phyloP scores from a whole-genome alignment of 2,113 vertebrate genomes.

The Tichodroma muraria region DNA sequence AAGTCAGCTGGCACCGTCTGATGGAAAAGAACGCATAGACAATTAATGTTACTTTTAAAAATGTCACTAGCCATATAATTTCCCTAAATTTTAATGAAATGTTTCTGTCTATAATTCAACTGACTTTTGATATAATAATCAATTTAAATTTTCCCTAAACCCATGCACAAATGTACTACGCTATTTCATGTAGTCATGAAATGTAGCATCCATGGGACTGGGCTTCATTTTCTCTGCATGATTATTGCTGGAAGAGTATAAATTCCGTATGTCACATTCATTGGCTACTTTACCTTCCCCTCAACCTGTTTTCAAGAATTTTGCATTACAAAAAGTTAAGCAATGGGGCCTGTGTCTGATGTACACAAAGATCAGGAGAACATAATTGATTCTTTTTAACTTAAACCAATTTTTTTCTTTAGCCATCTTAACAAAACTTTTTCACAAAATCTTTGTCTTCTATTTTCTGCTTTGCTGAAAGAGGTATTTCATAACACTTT shows the following conservation, averaged over 20 bases:
- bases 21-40: not conserved
- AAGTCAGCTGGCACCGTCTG: not conserved
- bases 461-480: not conserved
- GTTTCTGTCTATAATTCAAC: not conserved
- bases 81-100: not conserved
- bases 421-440: not conserved
- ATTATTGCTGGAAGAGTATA: not conserved
- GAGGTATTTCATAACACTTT: not conserved
- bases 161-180: not conserved
- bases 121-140: not conserved
- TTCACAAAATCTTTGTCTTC: not conserved
- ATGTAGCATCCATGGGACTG: not conserved
- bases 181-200: not conserved
- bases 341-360: not conserved
- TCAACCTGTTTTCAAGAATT: not conserved
- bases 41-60: not conserved
- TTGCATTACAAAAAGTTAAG: not conserved
- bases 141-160: not conserved
- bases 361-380: not conserved
- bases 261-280: not conserved
- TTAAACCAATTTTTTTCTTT: not conserved
- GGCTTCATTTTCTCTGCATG: not conserved
- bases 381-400: not conserved
- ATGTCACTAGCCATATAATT: not conserved
- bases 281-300: not conserved